Conservation (phyloP, 2,888 invertebrate genomes). For the Onthophagus sagittarius region DNA sequence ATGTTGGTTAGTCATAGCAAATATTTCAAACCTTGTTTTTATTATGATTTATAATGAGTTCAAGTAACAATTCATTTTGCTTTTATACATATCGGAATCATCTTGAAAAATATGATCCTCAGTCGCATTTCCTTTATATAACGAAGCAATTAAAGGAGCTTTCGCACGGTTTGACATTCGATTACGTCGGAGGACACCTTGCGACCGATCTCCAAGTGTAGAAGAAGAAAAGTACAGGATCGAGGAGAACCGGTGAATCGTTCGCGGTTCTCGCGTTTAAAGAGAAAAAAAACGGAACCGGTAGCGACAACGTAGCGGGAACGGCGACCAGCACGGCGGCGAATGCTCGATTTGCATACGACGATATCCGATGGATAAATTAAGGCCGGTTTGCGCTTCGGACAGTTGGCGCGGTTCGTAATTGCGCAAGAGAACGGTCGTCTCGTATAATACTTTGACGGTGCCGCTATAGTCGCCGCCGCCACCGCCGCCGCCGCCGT, state of each 20-base stretch:
- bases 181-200: not conserved
- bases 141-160: not conserved
- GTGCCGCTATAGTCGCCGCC: not conserved
- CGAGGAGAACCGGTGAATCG: not conserved
- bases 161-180: not conserved
- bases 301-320: not conserved
- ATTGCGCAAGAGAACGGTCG: not conserved
- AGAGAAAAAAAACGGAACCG: not conserved
- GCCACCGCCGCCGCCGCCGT: not conserved
- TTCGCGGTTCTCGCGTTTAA: not conserved
- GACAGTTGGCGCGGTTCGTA: not conserved
- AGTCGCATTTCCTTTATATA: not conserved
- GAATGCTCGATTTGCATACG: not conserved
- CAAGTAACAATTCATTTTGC: not conserved
- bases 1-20: too few species aligned
- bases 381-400: not conserved
- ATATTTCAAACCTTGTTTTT: too few species aligned
- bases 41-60: not conserved
- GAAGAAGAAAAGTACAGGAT: not conserved
- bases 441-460: not conserved
- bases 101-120: not conserved
- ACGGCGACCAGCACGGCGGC: not conserved
- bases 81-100: not conserved
- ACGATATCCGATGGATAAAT: not conserved
- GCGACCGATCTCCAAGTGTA: not conserved